Evolutionary conservation across 2,797 vertebrate species (phyloP).

Genomic region (Telmatherina bonti): DNA sequence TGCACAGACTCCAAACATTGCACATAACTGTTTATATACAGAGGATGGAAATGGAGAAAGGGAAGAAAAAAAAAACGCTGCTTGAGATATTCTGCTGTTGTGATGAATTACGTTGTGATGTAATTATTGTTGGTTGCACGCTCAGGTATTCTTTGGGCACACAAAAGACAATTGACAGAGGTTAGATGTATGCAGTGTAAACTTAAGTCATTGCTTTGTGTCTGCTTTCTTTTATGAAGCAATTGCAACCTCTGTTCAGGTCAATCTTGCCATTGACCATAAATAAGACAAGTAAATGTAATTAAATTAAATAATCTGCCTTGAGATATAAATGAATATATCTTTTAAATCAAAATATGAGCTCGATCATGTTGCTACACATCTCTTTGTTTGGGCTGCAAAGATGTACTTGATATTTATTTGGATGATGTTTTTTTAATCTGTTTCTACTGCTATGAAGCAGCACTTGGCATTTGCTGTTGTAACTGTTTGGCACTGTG

Average conservation of each 20-base stretch:
- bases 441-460: not conserved
- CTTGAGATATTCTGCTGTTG: no score
- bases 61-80: no score
- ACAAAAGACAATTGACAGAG: no score
- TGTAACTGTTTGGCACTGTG: not conserved
- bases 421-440: not conserved
- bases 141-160: not conserved
- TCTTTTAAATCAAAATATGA: not conserved
- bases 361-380: not conserved
- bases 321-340: not conserved
- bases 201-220: not conserved
- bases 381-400: conserved; percentile 19
- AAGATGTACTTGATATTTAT: conserved; percentile 1
- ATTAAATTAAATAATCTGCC: not conserved
- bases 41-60: no score
- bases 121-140: not conserved
- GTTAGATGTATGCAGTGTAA: not conserved
- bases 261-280: not conserved
- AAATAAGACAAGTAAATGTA: not conserved
- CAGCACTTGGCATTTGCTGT: not conserved
- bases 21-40: not conserved
- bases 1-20: not conserved
- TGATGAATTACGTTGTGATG: not conserved
- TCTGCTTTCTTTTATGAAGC: not conserved
- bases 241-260: not conserved